These are phyloP conservation scores for Zaprionus bogoriensis DNA, from an alignment of 2,888 invertebrate species.

Conservation along the genomic window DNA sequence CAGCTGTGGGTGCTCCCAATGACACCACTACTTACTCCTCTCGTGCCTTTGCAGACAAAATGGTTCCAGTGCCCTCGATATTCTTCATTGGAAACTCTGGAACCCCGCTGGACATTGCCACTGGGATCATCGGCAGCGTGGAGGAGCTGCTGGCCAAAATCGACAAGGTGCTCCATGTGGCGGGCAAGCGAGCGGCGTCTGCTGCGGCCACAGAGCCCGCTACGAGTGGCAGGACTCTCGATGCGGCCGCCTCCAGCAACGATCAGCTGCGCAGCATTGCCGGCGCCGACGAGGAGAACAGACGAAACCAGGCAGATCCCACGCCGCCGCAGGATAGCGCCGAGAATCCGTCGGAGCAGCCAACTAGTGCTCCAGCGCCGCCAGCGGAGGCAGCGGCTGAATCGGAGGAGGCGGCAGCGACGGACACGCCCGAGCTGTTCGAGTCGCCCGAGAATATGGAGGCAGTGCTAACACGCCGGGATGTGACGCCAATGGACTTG, in stretches of 20 bases:
- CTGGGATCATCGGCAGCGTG: constrained; percentile 85
- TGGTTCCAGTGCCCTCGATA: constrained; percentile 90
- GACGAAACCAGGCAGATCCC: not conserved
- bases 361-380: not conserved
- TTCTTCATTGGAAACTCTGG: constrained; percentile 94
- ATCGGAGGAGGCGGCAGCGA: constrained; percentile 30
- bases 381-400: constrained; percentile 32
- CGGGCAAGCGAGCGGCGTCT: constrained; percentile 37
- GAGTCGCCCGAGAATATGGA: constrained; percentile 12
- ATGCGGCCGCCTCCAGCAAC: not conserved
- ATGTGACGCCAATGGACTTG: too few relatives aligned
- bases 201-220: not conserved
- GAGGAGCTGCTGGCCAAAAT: constrained; percentile 87
- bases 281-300: constrained; percentile 21
- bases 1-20: too few relatives aligned
- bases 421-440: constrained; percentile 9
- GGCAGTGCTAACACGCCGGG: not conserved
- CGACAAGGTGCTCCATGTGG: constrained; percentile 84
- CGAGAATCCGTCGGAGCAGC: not conserved
- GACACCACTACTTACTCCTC: not conserved
- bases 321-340: not conserved
- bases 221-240: not conserved
- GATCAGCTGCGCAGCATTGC: constrained; percentile 58
- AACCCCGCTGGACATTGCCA: constrained; percentile 90
- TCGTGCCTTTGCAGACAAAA: constrained; percentile 85